These are phyloP conservation scores for Typhlichthys eigenmanni DNA, from an alignment of 2,797 vertebrate species.

Conservation along the genomic window DNA sequence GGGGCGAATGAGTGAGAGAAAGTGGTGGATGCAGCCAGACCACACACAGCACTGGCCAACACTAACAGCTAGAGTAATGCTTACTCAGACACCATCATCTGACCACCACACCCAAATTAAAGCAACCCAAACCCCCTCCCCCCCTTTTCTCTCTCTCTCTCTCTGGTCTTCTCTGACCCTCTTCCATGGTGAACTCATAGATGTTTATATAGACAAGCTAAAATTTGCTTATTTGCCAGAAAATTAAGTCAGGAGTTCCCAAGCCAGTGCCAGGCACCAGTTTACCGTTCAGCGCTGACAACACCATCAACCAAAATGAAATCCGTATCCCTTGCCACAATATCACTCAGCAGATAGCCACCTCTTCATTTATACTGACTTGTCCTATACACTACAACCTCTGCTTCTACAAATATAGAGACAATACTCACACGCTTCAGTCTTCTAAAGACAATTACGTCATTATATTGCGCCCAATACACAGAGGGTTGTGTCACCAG, in stretches of 20 bases:
- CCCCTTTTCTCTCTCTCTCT: neutral
- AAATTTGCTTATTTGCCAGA: neutral
- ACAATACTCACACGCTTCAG: conserved; percentile 31
- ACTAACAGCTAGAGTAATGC: conserved; percentile 60
- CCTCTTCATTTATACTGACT: conserved; percentile 15
- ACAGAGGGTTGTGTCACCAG: conserved; percentile 3
- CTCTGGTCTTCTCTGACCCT: neutral
- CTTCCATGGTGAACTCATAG: conserved; percentile 11
- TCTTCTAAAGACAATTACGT: conserved; percentile 27
- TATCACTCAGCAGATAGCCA: neutral
- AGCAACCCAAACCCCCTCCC: conserved; percentile 39
- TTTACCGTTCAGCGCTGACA: neutral
- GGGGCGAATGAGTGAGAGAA: conserved; percentile 4
- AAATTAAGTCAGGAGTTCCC: neutral
- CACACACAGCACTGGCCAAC: conserved; percentile 56
- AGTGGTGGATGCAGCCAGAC: conserved; percentile 33
- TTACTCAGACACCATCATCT: conserved; percentile 48
- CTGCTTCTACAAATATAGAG: conserved; percentile 45
- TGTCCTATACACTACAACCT: conserved; percentile 3
- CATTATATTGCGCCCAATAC: conserved; percentile 36
- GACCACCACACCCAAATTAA: conserved; percentile 48
- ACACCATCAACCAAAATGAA: neutral
- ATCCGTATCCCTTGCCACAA: neutral
- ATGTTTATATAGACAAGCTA: neutral
- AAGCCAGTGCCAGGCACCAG: neutral